Conservation (phyloP, 2,113 vertebrate species). For the Centropristis striata region DNA sequence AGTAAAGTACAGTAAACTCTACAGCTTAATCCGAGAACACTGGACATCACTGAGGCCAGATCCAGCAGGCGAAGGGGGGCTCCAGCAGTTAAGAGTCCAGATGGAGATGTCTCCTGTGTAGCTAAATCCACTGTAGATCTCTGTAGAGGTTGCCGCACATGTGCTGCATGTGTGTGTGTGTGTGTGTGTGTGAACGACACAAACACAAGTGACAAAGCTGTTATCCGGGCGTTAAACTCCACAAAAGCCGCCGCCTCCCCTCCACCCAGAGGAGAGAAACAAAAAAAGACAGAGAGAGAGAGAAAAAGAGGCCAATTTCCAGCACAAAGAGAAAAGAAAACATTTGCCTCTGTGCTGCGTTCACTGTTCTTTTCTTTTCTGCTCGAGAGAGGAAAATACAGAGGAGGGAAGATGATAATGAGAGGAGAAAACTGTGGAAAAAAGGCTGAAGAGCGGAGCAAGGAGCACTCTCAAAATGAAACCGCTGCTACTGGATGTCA, state of each 20-base stretch:
- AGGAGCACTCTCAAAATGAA: slow-evolving; percentile 51
- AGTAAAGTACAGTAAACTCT: background rate
- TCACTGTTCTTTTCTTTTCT: slow-evolving; percentile 32
- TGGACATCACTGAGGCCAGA: slow-evolving; percentile 8
- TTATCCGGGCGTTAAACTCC: slow-evolving; percentile 62
- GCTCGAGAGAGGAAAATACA: slow-evolving; percentile 49
- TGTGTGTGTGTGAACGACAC: slow-evolving; percentile 41
- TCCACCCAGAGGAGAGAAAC: slow-evolving; percentile 41
- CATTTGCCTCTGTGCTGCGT: slow-evolving; percentile 49
- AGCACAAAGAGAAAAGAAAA: slow-evolving; percentile 73
- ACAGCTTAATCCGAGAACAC: slow-evolving; percentile 6
- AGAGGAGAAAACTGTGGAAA: slow-evolving; percentile 35
- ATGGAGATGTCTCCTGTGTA: slow-evolving; percentile 30
- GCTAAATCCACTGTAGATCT: slow-evolving; percentile 23
- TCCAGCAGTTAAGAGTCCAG: background rate
- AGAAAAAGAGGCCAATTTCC: slow-evolving; percentile 52
- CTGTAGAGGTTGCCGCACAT: slow-evolving; percentile 34
- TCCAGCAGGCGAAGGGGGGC: background rate
- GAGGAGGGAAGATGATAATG: slow-evolving; percentile 39
- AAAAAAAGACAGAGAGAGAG: background rate
- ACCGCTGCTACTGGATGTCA: slow-evolving; percentile 63
- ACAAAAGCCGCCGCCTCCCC: slow-evolving; percentile 65
- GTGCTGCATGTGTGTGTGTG: slow-evolving; percentile 55
- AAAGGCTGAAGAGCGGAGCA: slow-evolving; percentile 10
- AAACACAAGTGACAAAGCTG: slow-evolving; percentile 64